A percentile compares a stretch with the other conserved stretches of the same genome.
Evolutionary conservation across 2,113 vertebrate genomes (phyloP).

Genomic region (Oceanodroma tethys): DNA sequence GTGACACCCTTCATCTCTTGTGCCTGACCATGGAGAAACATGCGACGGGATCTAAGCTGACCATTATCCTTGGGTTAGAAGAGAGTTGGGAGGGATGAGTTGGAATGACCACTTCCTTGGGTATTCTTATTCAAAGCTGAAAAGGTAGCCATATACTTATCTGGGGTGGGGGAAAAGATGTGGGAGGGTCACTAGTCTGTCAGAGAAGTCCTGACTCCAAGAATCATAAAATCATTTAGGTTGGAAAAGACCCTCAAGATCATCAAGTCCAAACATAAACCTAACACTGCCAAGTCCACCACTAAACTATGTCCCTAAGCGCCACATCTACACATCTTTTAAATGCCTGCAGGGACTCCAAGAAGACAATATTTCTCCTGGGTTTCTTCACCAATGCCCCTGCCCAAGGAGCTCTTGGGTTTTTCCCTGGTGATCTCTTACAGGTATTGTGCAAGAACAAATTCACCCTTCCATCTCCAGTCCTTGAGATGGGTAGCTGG

Average conservation of each 20-base stretch:
- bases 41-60: neutral
- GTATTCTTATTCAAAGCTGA: neutral
- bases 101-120: neutral
- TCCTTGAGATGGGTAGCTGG: neutral
- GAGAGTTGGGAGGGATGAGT: neutral
- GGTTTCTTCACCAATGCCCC: neutral
- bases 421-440: neutral
- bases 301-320: too few species aligned
- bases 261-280: too few species aligned
- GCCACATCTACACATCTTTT: too few species aligned
- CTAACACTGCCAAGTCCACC: too few species aligned
- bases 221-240: too few species aligned
- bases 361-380: neutral
- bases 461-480: neutral
- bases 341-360: too few species aligned
- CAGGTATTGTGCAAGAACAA: neutral
- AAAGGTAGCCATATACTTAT: neutral
- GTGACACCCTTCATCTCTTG: neutral
- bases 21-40: neutral
- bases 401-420: neutral
- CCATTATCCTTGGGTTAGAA: neutral
- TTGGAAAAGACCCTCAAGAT: too few species aligned
- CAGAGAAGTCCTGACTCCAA: neutral
- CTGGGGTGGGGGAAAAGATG: neutral
- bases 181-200: neutral